Conservation (phyloP, 2,797 vertebrate species). For the Falco cherrug region DNA sequence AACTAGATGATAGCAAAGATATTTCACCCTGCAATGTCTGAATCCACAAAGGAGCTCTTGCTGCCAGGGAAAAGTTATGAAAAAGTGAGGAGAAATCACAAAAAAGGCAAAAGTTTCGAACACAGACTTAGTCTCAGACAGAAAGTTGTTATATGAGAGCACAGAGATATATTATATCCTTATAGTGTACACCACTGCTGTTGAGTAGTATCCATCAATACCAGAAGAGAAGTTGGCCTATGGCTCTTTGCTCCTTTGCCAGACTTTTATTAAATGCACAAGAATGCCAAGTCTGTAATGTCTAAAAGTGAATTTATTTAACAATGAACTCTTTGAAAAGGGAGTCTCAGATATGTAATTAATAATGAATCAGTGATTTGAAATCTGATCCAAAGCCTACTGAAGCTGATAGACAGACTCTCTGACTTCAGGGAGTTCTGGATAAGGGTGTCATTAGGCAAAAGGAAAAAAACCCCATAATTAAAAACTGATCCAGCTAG, state of each 20-base stretch:
- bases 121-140: not conserved
- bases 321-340: conserved; percentile 69
- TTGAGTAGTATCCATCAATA: conserved; percentile 52
- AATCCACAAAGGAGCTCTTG: not conserved
- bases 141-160: conserved; percentile 1
- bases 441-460: conserved; percentile 56
- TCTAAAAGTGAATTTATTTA: conserved; percentile 68
- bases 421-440: conserved; percentile 53
- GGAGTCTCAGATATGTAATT: conserved; percentile 66
- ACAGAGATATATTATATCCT: conserved; percentile 9
- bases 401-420: conserved; percentile 60
- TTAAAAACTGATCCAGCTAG: conserved; percentile 42
- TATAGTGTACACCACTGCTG: conserved; percentile 22
- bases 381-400: conserved; percentile 67
- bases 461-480: not conserved
- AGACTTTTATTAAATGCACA: conserved; percentile 61
- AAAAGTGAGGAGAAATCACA: not conserved
- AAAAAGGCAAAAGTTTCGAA: not conserved
- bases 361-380: conserved; percentile 67
- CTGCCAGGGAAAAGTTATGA: not conserved
- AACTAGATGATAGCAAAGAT: not conserved
- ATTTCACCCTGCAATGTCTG: not conserved
- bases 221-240: conserved; percentile 34
- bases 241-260: conserved; percentile 50
- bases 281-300: conserved; percentile 63